Evolutionary conservation across 2,113 vertebrate genomes (phyloP).

Genomic region (Varanus komodoensis): DNA sequence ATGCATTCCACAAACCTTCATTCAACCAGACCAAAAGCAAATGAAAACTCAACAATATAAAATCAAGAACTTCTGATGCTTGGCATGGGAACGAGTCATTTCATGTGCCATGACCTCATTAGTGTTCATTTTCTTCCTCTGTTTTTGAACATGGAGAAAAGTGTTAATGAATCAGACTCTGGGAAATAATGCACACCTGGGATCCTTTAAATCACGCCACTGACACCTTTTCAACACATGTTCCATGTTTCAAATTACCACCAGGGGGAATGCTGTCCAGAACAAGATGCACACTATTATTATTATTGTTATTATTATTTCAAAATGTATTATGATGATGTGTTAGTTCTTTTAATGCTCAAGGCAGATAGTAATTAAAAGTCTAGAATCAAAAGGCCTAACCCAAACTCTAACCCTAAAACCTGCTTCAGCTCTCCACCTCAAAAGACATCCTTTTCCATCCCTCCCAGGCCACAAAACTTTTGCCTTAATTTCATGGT

Average conservation of each 20-base stretch:
- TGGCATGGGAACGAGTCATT: conserved; percentile 65
- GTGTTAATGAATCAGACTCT: conserved; percentile 71
- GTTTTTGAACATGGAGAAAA: conserved; percentile 69
- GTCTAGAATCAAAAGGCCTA: background rate
- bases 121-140: conserved; percentile 73
- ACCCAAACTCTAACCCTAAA: background rate
- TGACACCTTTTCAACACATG: conserved; percentile 59
- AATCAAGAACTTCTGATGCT: conserved; percentile 59
- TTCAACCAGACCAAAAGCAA: conserved; percentile 12
- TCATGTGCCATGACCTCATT: conserved; percentile 60
- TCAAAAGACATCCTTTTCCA: background rate
- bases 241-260: conserved; percentile 52
- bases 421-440: background rate
- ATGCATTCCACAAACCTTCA: background rate
- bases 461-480: background rate
- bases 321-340: too few species aligned
- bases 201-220: conserved; percentile 66
- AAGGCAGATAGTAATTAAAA: background rate
- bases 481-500: background rate
- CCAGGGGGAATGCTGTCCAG: conserved; percentile 46
- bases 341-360: background rate
- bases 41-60: conserved; percentile 22
- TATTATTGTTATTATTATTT: too few species aligned
- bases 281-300: background rate
- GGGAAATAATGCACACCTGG: conserved; percentile 60